phyloP scores from a whole-genome alignment of 2,113 vertebrate genomes.

The Peromyscus polionotus region DNA sequence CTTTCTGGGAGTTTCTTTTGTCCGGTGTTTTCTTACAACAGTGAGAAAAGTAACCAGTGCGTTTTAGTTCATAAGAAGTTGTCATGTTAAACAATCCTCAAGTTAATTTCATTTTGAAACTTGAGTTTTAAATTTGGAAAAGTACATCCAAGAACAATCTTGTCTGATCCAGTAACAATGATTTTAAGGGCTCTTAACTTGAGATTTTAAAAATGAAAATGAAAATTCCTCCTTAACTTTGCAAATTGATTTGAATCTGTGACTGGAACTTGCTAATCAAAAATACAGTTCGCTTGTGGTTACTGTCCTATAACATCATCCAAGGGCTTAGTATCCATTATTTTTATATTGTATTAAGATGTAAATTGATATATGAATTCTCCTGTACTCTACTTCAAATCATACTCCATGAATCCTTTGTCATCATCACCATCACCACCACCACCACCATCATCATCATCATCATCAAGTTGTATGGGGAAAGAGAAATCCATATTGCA shows the following conservation, averaged over 20 bases:
- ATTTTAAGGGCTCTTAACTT: neutral
- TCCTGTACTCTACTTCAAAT: constrained; percentile 23
- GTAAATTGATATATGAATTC: neutral
- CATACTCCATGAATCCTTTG: neutral
- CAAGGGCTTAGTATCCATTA: constrained; percentile 13
- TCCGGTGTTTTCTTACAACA: neutral
- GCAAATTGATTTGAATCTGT: neutral
- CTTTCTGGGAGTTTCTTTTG: too few species aligned
- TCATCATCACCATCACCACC: too few species aligned
- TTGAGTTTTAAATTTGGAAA: neutral
- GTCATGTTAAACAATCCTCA: neutral
- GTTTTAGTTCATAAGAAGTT: constrained; percentile 1
- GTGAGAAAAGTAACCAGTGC: neutral
- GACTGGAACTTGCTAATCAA: neutral
- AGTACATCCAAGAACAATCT: neutral
- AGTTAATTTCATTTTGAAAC: constrained; percentile 21
- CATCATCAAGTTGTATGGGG: neutral
- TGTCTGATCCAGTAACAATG: neutral
- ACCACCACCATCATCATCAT: too few species aligned
- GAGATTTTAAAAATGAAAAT: constrained; percentile 38
- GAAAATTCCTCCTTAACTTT: neutral
- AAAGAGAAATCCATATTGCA: neutral
- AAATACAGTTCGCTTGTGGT: neutral
- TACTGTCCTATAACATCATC: neutral
- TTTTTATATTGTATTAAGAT: neutral